phyloP scores from a whole-genome alignment of 2,888 invertebrate genomes.

The Polyploca ridens region DNA sequence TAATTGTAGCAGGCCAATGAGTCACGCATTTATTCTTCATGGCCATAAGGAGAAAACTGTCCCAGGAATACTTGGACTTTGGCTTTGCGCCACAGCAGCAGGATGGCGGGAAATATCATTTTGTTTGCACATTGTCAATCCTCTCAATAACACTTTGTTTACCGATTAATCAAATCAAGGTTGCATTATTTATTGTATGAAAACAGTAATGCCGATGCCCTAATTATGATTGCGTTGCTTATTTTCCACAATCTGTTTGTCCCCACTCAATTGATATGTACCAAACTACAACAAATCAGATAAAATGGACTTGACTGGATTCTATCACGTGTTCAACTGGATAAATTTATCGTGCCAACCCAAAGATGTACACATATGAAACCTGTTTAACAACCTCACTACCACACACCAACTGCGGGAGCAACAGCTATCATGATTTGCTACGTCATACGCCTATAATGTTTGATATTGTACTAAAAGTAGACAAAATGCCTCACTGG shows the following conservation, averaged over 20 bases:
- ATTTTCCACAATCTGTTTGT: background rate
- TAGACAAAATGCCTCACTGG: background rate
- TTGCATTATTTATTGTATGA: background rate
- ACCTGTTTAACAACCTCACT: slow-evolving; percentile 15
- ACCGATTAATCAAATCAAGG: slow-evolving; percentile 10
- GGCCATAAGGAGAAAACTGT: slow-evolving; percentile 56
- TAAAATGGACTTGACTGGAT: slow-evolving; percentile 5
- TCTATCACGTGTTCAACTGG: slow-evolving; percentile 3
- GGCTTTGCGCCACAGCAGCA: slow-evolving; percentile 60
- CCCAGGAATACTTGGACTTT: slow-evolving; percentile 59
- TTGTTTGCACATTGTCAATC: slow-evolving; percentile 60
- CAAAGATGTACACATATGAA: background rate
- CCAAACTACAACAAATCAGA: slow-evolving; percentile 25
- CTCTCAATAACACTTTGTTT: slow-evolving; percentile 39
- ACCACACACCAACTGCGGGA: slow-evolving; percentile 4
- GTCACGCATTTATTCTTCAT: slow-evolving; percentile 47
- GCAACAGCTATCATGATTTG: slow-evolving; percentile 13
- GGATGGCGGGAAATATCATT: slow-evolving; percentile 55
- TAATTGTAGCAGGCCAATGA: slow-evolving; percentile 36
- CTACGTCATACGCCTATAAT: background rate
- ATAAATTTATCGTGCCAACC: background rate
- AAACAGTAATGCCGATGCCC: slow-evolving; percentile 15
- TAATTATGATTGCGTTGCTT: slow-evolving; percentile 10
- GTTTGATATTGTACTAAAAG: background rate
- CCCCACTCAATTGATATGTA: background rate